Evolutionary conservation across 1,140 invertebrate genomes (phyloP).

Genomic region (fruit fly (Drosophila melanogaster)): Release_6_plus_ISO1_MT NT_033779.5:7076001-7076500

Average conservation of each 20-base stretch:
- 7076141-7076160: constrained; percentile 46
- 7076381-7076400: constrained; percentile 41
- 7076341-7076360: neutral
- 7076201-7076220: neutral
- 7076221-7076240: too few relatives aligned
- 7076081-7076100: constrained; percentile 23
- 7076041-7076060: constrained; percentile 82
- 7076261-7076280: too few relatives aligned
- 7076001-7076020: constrained; percentile 44
- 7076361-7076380: constrained; percentile 17
- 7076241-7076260: too few relatives aligned
- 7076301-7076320: too few relatives aligned
- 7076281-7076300: too few relatives aligned
- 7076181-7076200: constrained; percentile 41
- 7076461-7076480: constrained; percentile 9
- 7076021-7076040: constrained; percentile 82
- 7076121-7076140: constrained; percentile 7
- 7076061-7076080: constrained; percentile 63
- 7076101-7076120: constrained; percentile 5
- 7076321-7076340: neutral
- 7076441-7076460: constrained; percentile 62
- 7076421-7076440: constrained; percentile 76
- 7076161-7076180: constrained; percentile 53
- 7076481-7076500: constrained; percentile 57
- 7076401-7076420: constrained; percentile 74